Conservation (phyloP, 1,140 invertebrate species). For the Drosophila oshimai region DNA sequence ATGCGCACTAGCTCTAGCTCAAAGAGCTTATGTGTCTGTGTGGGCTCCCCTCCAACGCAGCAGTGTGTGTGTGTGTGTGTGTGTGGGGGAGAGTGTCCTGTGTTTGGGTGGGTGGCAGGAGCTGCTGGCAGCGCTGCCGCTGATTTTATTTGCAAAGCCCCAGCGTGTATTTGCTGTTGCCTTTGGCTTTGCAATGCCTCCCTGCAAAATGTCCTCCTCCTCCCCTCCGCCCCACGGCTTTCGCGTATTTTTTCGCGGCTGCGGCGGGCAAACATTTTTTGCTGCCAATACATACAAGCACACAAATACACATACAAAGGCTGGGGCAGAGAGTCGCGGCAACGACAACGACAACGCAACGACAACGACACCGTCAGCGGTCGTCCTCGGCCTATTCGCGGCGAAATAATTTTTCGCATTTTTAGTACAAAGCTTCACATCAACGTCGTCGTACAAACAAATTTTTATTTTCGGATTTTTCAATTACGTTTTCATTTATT, state of each 20-base stretch:
- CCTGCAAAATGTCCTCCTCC: conserved; percentile 7
- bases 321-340: conserved; percentile 34
- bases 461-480: conserved; percentile 83
- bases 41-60: conserved; percentile 39
- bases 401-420: conserved; percentile 83
- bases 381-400: conserved; percentile 81
- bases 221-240: conserved; percentile 32
- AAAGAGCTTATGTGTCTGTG: conserved; percentile 37
- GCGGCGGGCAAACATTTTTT: conserved; percentile 67
- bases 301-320: conserved; percentile 12
- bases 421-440: conserved; percentile 83
- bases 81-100: conserved; percentile 21
- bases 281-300: conserved; percentile 50
- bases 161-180: conserved; percentile 30
- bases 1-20: conserved; percentile 81
- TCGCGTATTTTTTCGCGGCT: conserved; percentile 80
- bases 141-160: conserved; percentile 71
- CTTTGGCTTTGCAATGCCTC: conserved; percentile 58
- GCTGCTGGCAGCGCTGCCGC: conserved; percentile 44
- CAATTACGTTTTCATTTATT: conserved; percentile 82
- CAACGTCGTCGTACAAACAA: conserved; percentile 83
- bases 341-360: conserved; percentile 37
- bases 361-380: conserved; percentile 53
- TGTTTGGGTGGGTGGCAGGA: conserved; percentile 51
- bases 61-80: not conserved